Percentiles rank a stretch among this genome's conserved stretches.
Conservation (phyloP, 2,797 vertebrate genomes). For the Poeciliopsis turneri region DNA sequence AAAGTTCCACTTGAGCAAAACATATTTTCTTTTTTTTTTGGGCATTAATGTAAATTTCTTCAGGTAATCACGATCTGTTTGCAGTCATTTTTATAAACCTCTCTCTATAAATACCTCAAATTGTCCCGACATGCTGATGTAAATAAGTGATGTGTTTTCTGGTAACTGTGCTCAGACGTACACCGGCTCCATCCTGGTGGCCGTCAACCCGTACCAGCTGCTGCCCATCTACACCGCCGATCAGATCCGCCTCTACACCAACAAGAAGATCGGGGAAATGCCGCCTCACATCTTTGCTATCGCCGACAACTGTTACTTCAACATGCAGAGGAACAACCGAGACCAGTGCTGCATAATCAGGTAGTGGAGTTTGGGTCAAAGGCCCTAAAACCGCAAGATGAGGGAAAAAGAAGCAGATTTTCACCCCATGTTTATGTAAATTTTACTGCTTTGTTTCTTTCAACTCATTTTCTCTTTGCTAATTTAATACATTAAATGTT, state of each 20-base stretch:
- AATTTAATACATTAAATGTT: not conserved
- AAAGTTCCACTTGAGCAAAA: too few relatives aligned
- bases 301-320: slow-evolving; percentile 98
- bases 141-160: not conserved
- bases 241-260: slow-evolving; percentile 97
- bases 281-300: slow-evolving; percentile 98
- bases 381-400: not conserved
- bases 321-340: slow-evolving; percentile 96
- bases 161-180: slow-evolving; percentile 83
- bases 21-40: not conserved
- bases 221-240: slow-evolving; percentile 95
- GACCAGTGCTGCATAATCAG: slow-evolving; percentile 99
- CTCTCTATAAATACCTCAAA: not conserved
- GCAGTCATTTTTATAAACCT: too few relatives aligned
- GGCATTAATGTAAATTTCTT: not conserved
- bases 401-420: not conserved
- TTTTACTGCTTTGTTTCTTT: not conserved
- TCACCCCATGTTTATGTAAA: not conserved
- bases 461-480: not conserved
- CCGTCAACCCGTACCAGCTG: slow-evolving; percentile 97
- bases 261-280: slow-evolving; percentile 98
- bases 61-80: not conserved
- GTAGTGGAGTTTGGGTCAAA: slow-evolving; percentile 46
- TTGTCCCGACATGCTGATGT: not conserved
- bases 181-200: slow-evolving; percentile 95